These are phyloP conservation scores for Nannospalax galili DNA, from an alignment of 2,113 vertebrate genomes.

Conservation along the genomic window DNA sequence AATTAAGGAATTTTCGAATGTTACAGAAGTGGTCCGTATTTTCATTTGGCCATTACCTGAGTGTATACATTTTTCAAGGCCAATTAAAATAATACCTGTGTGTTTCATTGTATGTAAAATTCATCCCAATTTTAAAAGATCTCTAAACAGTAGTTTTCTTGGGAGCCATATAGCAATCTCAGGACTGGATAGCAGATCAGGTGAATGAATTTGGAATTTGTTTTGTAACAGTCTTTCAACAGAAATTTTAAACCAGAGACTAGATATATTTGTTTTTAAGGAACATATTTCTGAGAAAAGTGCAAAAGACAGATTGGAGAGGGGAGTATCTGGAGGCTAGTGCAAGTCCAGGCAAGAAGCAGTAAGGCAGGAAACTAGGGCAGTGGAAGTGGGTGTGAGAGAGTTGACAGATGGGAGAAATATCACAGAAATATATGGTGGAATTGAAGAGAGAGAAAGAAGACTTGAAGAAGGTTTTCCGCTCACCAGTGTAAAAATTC, in stretches of 20 bases:
- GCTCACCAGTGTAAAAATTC: conserved; percentile 29
- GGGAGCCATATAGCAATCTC: neutral
- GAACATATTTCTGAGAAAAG: conserved; percentile 59
- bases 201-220: conserved; percentile 57
- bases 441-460: conserved; percentile 6
- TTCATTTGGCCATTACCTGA: conserved; percentile 44
- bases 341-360: conserved; percentile 58
- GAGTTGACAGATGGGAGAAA: conserved; percentile 57
- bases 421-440: conserved; percentile 42
- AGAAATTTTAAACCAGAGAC: conserved; percentile 44
- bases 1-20: conserved; percentile 46
- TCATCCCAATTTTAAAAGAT: conserved; percentile 39
- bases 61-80: conserved; percentile 58
- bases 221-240: conserved; percentile 48
- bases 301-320: conserved; percentile 69
- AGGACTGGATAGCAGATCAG: conserved; percentile 13
- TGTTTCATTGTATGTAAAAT: conserved; percentile 59
- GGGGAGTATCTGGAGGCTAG: conserved; percentile 44
- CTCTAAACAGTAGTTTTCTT: conserved; percentile 28
- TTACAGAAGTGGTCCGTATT: conserved; percentile 57
- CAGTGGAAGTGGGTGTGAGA: conserved; percentile 55
- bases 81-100: conserved; percentile 29
- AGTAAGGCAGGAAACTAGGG: conserved; percentile 56
- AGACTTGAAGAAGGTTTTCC: conserved; percentile 6
- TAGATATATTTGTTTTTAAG: conserved; percentile 65